These are phyloP conservation scores for Chloroceryle aenea DNA, from an alignment of 2,113 vertebrate species.

Conservation along the genomic window DNA sequence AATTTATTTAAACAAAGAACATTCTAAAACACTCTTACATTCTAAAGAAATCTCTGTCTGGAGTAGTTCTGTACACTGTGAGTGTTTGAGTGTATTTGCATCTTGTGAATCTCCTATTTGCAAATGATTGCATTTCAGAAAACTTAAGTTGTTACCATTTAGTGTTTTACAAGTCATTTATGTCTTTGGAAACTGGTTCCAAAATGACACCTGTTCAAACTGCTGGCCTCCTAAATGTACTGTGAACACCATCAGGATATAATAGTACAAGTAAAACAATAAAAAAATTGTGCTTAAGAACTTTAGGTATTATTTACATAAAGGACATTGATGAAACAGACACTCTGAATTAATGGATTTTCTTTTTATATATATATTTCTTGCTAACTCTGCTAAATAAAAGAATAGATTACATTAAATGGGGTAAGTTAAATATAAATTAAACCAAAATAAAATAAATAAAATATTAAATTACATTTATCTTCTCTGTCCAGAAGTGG, in stretches of 20 bases:
- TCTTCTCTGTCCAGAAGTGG: no score
- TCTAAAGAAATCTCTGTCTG: background rate
- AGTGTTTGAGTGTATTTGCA: background rate
- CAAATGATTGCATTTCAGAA: constrained; percentile 11
- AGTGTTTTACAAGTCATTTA: rapidly evolving
- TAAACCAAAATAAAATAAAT: background rate
- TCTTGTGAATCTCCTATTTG: constrained; percentile 27
- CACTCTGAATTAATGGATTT: no score
- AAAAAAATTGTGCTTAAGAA: background rate
- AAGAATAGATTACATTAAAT: background rate
- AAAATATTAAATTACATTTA: background rate
- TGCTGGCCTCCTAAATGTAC: background rate
- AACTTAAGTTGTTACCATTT: rapidly evolving
- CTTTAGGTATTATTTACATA: no score
- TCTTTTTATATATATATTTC: no score
- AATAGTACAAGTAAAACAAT: background rate
- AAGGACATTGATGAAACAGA: no score
- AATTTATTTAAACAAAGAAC: background rate
- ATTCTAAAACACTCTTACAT: background rate
- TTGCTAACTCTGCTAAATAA: background rate
- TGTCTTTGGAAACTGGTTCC: background rate
- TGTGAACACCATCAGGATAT: rapidly evolving
- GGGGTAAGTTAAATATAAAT: background rate
- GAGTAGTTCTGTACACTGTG: background rate
- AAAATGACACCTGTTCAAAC: background rate